Conservation (phyloP, 2,888 invertebrate species). For the Schizotus pectinicornis region DNA sequence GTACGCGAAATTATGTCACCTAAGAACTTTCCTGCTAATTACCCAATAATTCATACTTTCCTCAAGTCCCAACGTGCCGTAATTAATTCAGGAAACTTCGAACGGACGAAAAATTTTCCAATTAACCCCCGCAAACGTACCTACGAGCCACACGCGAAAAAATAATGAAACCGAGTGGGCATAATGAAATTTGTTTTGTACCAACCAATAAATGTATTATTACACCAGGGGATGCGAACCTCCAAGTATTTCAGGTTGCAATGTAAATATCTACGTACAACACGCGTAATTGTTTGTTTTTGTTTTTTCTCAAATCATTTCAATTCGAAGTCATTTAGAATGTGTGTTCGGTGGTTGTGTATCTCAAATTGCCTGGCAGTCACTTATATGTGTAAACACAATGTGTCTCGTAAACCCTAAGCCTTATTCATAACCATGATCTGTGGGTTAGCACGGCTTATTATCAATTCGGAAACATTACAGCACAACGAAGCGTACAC, state of each 20-base stretch:
- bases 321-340: constrained; percentile 13
- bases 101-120: neutral
- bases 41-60: constrained; percentile 24
- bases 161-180: constrained; percentile 14
- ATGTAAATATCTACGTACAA: constrained; percentile 14
- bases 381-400: constrained; percentile 23
- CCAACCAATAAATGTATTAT: constrained; percentile 19
- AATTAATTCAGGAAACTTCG: constrained; percentile 14
- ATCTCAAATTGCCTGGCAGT: constrained; percentile 23
- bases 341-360: constrained; percentile 8
- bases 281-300: constrained; percentile 14
- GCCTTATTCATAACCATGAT: constrained; percentile 25
- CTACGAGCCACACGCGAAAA: constrained; percentile 4
- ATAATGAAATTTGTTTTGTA: constrained; percentile 18
- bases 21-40: constrained; percentile 29
- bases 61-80: constrained; percentile 7
- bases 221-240: constrained; percentile 7
- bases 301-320: constrained; percentile 14
- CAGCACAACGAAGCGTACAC: constrained; percentile 4
- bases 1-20: constrained; percentile 32
- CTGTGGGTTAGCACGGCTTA: constrained; percentile 20
- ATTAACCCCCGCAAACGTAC: too few relatives aligned
- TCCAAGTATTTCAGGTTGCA: constrained; percentile 1
- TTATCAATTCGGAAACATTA: constrained; percentile 21
- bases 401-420: constrained; percentile 20